A percentile compares a stretch with the other conserved stretches of the same genome.
Evolutionary conservation across 1,140 invertebrate species (phyloP).

Genomic region (Lepidostoma basale): DNA sequence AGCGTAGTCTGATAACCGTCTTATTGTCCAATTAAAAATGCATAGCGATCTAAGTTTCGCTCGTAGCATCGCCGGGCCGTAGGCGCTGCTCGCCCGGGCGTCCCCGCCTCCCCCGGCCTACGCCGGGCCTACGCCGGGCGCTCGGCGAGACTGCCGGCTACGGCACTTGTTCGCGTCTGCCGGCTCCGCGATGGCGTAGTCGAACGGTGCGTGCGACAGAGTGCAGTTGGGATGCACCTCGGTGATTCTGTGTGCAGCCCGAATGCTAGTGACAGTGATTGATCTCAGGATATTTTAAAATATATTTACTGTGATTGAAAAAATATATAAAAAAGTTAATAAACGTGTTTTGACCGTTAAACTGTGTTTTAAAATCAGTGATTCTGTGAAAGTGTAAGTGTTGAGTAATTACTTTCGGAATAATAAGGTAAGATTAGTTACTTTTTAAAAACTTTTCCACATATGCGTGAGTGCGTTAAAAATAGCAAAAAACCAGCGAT

Average conservation of each 20-base stretch:
- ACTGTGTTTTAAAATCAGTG: too few species aligned
- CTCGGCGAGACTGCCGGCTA: not conserved
- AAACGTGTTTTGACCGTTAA: too few species aligned
- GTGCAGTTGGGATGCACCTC: not conserved
- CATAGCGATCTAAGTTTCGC: too few species aligned
- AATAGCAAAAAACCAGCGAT: too few species aligned
- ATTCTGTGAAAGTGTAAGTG: not conserved
- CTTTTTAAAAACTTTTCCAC: not conserved
- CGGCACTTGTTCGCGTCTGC: conserved; percentile 10
- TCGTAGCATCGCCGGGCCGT: not conserved
- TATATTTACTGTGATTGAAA: too few species aligned
- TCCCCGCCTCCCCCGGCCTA: not conserved
- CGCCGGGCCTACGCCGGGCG: conserved; percentile 5
- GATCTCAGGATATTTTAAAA: too few species aligned
- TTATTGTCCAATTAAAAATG: too few species aligned
- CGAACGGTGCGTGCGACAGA: conserved; percentile 10
- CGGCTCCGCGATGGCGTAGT: conserved; percentile 6
- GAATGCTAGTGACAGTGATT: too few species aligned
- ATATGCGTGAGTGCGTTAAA: too few species aligned
- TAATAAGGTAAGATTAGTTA: not conserved
- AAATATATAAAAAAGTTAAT: too few species aligned
- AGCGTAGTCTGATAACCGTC: too few species aligned
- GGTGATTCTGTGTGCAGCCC: not conserved
- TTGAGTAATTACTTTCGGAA: not conserved
- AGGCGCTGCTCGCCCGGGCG: not conserved